Evolutionary conservation across 2,113 vertebrate species (phyloP), one percentile per base, ranked within the genome.

Genomic region (Brachypodius melanocephalos): DNA sequence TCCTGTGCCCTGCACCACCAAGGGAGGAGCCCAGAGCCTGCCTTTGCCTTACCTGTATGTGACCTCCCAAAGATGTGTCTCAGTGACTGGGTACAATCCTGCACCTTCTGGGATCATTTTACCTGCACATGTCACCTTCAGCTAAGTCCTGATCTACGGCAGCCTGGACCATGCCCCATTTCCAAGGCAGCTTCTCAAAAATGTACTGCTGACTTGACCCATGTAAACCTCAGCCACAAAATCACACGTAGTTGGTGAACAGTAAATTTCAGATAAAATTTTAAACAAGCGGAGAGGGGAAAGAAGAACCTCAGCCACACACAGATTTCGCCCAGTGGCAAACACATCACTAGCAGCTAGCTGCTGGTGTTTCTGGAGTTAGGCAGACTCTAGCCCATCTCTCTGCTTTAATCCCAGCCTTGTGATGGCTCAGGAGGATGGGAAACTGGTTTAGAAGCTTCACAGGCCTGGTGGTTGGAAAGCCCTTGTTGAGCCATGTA

Each of bases 241-340:
- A 63, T 61, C 45, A 66, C n/a, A 52, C 0, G 1, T 43, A 13
- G n/a, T 14, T 0, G 0, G n/a, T 4, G 3, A 55, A 51, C 10
- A 49, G 42, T 16, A 42, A 5, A 42, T 61, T 69, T 81, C 46
- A 40, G 54, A 79, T 18, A n/a, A 31, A 46, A 34, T 8, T 45
- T 95, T 90, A 63, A 79, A 58, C 5, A 29, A 55, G n/a, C 16
- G 65, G 48, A 43, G 45, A 74, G 16, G 25, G 82, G 32, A 54
- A 63, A 42, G 38, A 82, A 59, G 59, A 72, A 34, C 16, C 54
- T 48, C 16, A 59, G 24, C 3, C 22, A 51, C 12, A 40, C 3
- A 59, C 10, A 31, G 5, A 10, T 45, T 91, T 67, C 84, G 22
- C 10, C 29, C 26, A 38, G 26, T 36, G 38, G 15, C 25, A 77